Base-by-base conservation (phyloP, 1,140 invertebrate species). In the Drosophila nigromelanica region DNA sequence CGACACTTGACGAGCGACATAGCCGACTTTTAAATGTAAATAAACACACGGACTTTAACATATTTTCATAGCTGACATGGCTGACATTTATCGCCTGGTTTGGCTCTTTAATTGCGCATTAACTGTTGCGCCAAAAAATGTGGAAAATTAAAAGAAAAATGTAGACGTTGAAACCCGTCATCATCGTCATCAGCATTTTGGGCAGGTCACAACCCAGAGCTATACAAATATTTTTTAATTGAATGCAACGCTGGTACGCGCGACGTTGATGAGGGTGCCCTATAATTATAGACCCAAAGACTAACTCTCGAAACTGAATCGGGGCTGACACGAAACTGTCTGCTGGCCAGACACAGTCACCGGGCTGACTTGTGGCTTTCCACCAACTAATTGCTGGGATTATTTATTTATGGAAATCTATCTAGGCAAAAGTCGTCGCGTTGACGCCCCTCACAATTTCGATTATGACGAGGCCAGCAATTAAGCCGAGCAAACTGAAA, bases 351-450 rank as follows among this genome's bases (percentile, higher is more conserved):
- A n/a, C 39, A 37, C 27, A 5, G 11, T 24, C 45, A 11, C 11
- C 11, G 24, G 18, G 18, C 37, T 54, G 73, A 67, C 68, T 66
- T 66, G 63, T 54, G 69, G 55, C 62, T 61, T 73, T 67, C 63
- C 58, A 73, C 35, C 54, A 42, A 66, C 75, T 64, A 83, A 80
- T 73, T 63, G 60, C 67, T 62, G 71, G 74, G 48, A 58, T 76
- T 79, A 78, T 85, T 85, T 81, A 86, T 73, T 55, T 78, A 72
- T 79, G 81, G 78, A 81, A 81, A 80, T 77, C 79, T 83, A 81
- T 75, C 58, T 60, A 66, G 67, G 12, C 72, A 62, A 47, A 70
- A 74, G 72, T 70, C 72, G 66, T 63, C 72, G 52, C 51, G 62
- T 73, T 62, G 12, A 78, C 76, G 76, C 73, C 76, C 73, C 67